These are phyloP conservation scores for Panagrolaimus sp. DNA, from an alignment of 1,140 invertebrate genomes.

Conservation along the genomic window DNA sequence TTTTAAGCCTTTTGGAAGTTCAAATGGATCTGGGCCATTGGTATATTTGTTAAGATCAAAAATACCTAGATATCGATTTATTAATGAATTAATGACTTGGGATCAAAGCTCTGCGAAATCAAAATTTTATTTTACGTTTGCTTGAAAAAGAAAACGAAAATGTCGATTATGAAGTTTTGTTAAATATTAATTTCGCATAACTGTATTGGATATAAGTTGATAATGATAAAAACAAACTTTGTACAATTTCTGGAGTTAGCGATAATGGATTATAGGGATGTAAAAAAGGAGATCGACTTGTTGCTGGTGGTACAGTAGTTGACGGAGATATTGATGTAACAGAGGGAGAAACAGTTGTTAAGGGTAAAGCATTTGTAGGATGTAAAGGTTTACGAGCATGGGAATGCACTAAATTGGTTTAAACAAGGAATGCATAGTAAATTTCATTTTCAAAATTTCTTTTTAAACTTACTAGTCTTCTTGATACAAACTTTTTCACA, in stretches of 20 bases:
- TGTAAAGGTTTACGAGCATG: neutral
- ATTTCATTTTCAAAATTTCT: no score
- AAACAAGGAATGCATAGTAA: neutral
- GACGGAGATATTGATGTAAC: neutral
- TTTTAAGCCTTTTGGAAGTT: neutral
- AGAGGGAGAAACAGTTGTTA: neutral
- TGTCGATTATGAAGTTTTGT: no score
- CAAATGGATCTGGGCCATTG: neutral
- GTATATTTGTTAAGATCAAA: neutral
- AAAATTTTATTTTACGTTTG: no score
- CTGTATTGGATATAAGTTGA: neutral
- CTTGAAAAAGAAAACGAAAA: no score
- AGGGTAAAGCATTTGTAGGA: no score
- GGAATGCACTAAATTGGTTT: neutral
- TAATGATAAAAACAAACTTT: neutral
- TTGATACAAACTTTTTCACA: constrained; percentile 8
- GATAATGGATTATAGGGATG: neutral
- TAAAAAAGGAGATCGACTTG: neutral
- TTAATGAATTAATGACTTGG: no score
- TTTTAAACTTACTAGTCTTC: neutral
- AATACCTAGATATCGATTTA: neutral
- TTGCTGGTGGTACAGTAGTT: neutral
- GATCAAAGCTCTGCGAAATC: no score
- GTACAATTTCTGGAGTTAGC: neutral
- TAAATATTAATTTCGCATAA: no score